Evolutionary conservation across 1,140 invertebrate species (phyloP).

Genomic region (Drosophila erecta): DNA sequence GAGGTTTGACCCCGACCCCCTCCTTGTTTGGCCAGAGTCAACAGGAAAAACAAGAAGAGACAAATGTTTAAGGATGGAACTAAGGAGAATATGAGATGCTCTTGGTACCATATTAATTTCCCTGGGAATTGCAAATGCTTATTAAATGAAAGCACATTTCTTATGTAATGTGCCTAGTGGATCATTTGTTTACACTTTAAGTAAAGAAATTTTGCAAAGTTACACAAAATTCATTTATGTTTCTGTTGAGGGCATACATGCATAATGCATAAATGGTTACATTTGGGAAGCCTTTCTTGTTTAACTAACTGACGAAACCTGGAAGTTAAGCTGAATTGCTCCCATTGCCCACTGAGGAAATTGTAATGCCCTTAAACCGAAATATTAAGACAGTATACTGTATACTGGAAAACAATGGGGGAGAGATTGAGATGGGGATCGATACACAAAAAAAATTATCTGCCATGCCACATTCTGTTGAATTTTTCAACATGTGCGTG

Average conservation of each 20-base stretch:
- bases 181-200: no score
- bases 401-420: background rate
- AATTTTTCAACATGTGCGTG: slow-evolving; percentile 56
- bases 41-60: slow-evolving; percentile 32
- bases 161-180: no score
- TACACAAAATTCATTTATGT: no score
- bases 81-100: slow-evolving; percentile 18
- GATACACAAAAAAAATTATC: slow-evolving; percentile 54
- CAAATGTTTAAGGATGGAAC: background rate
- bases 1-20: slow-evolving; percentile 25
- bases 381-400: slow-evolving; percentile 1
- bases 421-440: slow-evolving; percentile 19
- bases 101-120: background rate
- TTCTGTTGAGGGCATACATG: no score
- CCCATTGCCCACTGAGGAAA: background rate
- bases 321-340: background rate
- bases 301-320: background rate
- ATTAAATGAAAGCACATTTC: background rate
- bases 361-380: background rate
- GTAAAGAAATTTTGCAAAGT: no score
- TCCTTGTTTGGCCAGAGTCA: slow-evolving; percentile 13
- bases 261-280: no score
- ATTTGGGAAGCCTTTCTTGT: no score
- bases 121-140: background rate
- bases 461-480: slow-evolving; percentile 44